phyloP scores from a whole-genome alignment of 2,797 vertebrate species.

The Pristis pectinata region DNA sequence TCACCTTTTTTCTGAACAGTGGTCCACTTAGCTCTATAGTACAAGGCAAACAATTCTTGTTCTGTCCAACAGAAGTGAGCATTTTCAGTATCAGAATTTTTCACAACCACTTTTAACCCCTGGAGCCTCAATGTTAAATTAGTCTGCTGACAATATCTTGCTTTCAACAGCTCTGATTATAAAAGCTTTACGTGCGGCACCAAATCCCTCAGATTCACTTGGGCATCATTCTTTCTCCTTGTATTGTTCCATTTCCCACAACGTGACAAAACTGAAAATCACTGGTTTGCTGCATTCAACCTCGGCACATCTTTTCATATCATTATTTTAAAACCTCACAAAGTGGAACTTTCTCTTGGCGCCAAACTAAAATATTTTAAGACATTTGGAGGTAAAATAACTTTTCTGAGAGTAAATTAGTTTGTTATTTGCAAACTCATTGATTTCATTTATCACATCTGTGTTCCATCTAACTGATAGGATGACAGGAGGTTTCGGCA shows the following conservation, averaged over 20 bases:
- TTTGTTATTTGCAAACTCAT: not conserved
- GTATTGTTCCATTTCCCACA: not conserved
- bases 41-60: not conserved
- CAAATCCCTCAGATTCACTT: not conserved
- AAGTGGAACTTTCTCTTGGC: not conserved
- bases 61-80: not conserved
- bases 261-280: not conserved
- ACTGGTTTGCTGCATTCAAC: not conserved
- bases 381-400: not conserved
- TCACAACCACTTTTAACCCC: not conserved
- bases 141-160: not conserved
- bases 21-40: not conserved
- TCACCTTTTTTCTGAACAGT: not conserved
- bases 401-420: conserved; percentile 35
- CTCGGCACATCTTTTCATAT: not conserved
- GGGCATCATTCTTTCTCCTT: not conserved
- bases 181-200: not conserved
- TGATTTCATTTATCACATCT: not conserved
- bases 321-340: not conserved
- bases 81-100: not conserved
- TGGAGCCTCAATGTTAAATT: not conserved
- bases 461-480: conserved; percentile 56
- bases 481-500: conserved; percentile 80
- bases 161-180: not conserved
- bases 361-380: not conserved